phyloP scores from a whole-genome alignment of 2,797 vertebrate species.

The Halcyon smyrnensis region DNA sequence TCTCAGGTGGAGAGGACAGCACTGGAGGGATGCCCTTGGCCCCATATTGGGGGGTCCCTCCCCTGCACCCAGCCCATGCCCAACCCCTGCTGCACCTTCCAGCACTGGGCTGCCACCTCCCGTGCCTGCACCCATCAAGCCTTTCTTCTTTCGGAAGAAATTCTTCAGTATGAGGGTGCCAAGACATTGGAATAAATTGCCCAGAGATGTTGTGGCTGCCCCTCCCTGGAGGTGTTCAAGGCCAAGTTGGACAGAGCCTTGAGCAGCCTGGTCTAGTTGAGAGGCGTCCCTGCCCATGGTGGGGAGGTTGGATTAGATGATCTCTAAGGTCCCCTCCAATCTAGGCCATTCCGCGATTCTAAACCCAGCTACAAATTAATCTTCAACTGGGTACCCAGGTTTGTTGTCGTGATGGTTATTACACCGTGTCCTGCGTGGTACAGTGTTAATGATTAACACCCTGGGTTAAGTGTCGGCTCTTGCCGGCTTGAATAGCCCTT shows the following conservation, averaged over 20 bases:
- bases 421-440: neutral
- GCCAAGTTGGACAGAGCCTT: too few species aligned
- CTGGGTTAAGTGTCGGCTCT: neutral
- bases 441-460: conserved; percentile 2
- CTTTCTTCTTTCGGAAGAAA: too few species aligned
- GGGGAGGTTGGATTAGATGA: too few species aligned
- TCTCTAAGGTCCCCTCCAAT: too few species aligned
- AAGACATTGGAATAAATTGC: too few species aligned
- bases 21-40: neutral
- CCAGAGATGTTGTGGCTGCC: too few species aligned
- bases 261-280: too few species aligned
- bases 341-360: too few species aligned
- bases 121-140: neutral
- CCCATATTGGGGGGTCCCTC: neutral
- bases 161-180: too few species aligned
- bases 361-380: neutral
- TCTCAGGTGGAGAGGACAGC: neutral
- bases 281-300: too few species aligned
- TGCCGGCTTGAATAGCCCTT: neutral
- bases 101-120: neutral
- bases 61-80: neutral
- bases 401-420: neutral
- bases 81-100: neutral
- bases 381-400: neutral
- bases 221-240: too few species aligned